These are phyloP conservation scores for Hippoglossus hippoglossus DNA, from an alignment of 2,797 vertebrate genomes.

Conservation along the genomic window DNA sequence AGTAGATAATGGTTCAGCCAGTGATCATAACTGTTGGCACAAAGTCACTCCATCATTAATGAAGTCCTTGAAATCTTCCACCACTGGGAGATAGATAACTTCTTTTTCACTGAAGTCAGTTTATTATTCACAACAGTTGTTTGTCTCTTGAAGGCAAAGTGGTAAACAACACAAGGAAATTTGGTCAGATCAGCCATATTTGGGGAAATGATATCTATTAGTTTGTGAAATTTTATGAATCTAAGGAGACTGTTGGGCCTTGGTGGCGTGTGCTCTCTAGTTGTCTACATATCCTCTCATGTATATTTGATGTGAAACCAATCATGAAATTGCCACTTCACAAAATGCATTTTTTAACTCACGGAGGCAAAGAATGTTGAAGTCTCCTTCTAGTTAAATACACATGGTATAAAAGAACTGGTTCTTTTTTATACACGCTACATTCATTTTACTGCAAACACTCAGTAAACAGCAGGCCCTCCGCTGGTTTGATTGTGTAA, in stretches of 20 bases:
- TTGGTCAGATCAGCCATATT: too few relatives aligned
- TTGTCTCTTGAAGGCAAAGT: slow-evolving; percentile 10
- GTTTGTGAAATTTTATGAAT: too few relatives aligned
- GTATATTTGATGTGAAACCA: too few relatives aligned
- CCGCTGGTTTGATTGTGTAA: slow-evolving; percentile 12
- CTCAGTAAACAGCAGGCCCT: slow-evolving; percentile 9
- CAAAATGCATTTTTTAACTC: too few relatives aligned
- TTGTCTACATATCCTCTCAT: too few relatives aligned
- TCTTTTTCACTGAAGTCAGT: neutral
- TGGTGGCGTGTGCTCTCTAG: too few relatives aligned
- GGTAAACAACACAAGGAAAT: neutral
- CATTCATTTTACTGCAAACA: slow-evolving; percentile 24
- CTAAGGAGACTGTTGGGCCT: too few relatives aligned
- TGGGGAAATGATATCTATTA: too few relatives aligned
- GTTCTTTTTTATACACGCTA: slow-evolving; percentile 11
- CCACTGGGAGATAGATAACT: neutral
- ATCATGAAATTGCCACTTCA: too few relatives aligned
- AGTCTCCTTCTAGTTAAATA: neutral
- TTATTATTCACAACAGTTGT: slow-evolving; percentile 24
- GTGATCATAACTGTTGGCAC: slow-evolving; percentile 58
- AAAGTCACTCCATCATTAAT: slow-evolving; percentile 58
- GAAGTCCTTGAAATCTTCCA: slow-evolving; percentile 33
- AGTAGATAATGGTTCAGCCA: slow-evolving; percentile 61
- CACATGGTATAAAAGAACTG: slow-evolving; percentile 17
- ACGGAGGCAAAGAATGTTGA: too few relatives aligned